phyloP scores from a whole-genome alignment of 1,140 invertebrate genomes.

The Physella acuta region DNA sequence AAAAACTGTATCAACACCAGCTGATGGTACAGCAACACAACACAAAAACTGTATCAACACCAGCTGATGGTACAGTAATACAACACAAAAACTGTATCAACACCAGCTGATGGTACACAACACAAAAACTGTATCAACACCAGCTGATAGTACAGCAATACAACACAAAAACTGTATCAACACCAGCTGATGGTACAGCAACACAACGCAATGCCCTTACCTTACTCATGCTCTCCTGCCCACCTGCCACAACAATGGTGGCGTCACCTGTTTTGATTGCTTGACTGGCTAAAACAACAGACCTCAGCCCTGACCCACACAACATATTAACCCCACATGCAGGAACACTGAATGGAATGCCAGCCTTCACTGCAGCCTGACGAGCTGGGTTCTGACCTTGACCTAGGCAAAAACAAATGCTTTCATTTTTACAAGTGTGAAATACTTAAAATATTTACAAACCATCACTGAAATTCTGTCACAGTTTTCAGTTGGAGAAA shows the following conservation, averaged over 20 bases:
- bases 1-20: too few species aligned
- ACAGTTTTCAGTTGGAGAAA: constrained; percentile 1
- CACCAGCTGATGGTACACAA: too few species aligned
- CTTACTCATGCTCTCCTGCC: constrained; percentile 83
- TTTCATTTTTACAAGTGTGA: background rate
- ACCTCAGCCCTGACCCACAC: constrained; percentile 83
- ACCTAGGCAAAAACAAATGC: constrained; percentile 51
- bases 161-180: too few species aligned
- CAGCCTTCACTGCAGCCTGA: constrained; percentile 77
- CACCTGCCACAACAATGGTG: constrained; percentile 76
- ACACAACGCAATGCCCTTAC: constrained; percentile 40
- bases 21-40: too few species aligned
- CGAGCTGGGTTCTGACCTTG: constrained; percentile 85
- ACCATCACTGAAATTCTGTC: background rate
- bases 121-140: too few species aligned
- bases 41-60: too few species aligned
- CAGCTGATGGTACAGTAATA: too few species aligned
- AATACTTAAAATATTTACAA: background rate
- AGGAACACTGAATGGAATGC: constrained; percentile 74
- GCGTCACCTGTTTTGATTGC: constrained; percentile 73
- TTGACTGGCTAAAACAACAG: constrained; percentile 71
- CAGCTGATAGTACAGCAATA: too few species aligned
- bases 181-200: too few species aligned
- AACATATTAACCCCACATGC: constrained; percentile 81
- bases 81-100: too few species aligned